A percentile compares a stretch with the other conserved stretches of the same genome.
Conservation (phyloP, 2,113 vertebrate species). For the Arizona elegans region DNA sequence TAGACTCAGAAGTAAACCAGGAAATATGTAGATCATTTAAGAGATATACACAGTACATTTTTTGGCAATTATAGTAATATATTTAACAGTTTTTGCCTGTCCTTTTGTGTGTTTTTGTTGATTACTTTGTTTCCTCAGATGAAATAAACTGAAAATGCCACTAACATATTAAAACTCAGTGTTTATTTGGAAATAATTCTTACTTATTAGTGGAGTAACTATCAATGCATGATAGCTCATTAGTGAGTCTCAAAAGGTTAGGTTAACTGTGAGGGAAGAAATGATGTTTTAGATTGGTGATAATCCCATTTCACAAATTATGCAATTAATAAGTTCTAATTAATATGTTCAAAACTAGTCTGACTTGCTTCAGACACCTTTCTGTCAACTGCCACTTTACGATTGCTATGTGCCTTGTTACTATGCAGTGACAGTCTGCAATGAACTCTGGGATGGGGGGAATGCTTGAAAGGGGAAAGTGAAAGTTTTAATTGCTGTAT, state of each 20-base stretch:
- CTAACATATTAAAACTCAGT: neutral
- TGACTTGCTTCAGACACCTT: neutral
- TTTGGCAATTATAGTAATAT: rapidly evolving
- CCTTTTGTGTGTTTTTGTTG: neutral
- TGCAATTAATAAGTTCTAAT: neutral
- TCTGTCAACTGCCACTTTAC: neutral
- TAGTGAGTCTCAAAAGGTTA: neutral
- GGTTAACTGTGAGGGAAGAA: neutral
- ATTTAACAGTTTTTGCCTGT: neutral
- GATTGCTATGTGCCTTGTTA: neutral
- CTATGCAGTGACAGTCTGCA: neutral
- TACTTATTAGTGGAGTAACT: neutral
- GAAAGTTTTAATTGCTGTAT: neutral
- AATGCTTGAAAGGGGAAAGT: neutral
- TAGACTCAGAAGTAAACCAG: neutral
- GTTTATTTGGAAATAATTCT: neutral
- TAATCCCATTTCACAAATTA: neutral
- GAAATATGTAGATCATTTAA: neutral
- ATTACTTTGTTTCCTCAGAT: neutral
- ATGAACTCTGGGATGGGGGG: neutral
- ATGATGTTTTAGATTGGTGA: neutral
- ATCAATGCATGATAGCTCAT: neutral
- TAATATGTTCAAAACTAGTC: neutral
- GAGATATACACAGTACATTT: neutral
- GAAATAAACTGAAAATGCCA: neutral